These are phyloP conservation scores for Tholera decimalis DNA, from an alignment of 2,888 invertebrate genomes.

Conservation along the genomic window DNA sequence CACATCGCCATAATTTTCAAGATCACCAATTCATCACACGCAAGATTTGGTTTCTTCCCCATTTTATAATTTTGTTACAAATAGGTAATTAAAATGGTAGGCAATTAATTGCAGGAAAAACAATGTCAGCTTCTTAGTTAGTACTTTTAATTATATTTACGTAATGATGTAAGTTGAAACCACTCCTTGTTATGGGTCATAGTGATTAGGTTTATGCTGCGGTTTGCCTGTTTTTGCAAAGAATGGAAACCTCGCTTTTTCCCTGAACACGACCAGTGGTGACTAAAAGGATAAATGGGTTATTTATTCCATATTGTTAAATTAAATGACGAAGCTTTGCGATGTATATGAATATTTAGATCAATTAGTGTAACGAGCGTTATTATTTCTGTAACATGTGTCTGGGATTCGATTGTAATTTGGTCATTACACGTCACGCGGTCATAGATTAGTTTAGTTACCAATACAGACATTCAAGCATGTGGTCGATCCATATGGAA, in stretches of 20 bases:
- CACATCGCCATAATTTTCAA: neutral
- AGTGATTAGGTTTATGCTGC: conserved; percentile 66
- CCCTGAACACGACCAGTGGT: conserved; percentile 63
- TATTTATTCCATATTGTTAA: conserved; percentile 60
- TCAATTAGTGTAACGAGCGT: conserved; percentile 2
- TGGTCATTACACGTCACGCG: conserved; percentile 3
- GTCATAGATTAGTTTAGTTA: neutral
- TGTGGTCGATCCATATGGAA: neutral
- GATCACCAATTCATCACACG: neutral
- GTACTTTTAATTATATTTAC: conserved; percentile 40
- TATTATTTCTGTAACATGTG: conserved; percentile 26
- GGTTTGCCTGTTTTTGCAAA: conserved; percentile 85
- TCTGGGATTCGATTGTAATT: neutral
- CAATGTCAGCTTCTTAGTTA: conserved; percentile 30
- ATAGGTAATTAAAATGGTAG: conserved; percentile 12
- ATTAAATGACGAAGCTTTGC: conserved; percentile 60
- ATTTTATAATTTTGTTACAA: conserved; percentile 6
- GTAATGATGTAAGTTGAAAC: conserved; percentile 54
- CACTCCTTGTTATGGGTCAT: conserved; percentile 48
- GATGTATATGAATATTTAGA: conserved; percentile 30
- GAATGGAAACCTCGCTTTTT: conserved; percentile 68
- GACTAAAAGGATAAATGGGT: conserved; percentile 69
- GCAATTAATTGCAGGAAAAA: conserved; percentile 41
- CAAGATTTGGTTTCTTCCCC: neutral
- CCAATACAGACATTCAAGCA: neutral